Evolutionary conservation across 2,888 invertebrate species (phyloP).

Genomic region (Heliconius ethilla): DNA sequence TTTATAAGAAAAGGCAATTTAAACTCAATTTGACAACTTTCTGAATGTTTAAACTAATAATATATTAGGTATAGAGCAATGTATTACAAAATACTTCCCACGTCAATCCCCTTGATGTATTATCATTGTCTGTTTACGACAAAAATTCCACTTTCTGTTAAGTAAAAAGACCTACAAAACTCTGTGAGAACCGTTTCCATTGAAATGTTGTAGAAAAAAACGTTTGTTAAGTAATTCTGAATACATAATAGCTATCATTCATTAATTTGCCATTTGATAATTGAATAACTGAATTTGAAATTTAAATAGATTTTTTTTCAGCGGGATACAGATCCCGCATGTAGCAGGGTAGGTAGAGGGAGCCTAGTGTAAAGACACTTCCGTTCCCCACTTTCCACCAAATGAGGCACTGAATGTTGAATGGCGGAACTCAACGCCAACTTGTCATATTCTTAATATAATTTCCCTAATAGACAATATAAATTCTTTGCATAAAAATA

Average conservation of each 20-base stretch:
- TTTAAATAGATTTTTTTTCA: no score
- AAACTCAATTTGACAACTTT: slow-evolving; percentile 8
- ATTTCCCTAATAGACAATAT: no score
- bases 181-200: slow-evolving; percentile 30
- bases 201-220: slow-evolving; percentile 26
- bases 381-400: no score
- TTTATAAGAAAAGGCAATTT: slow-evolving; percentile 10
- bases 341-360: no score
- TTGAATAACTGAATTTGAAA: slow-evolving; percentile 13
- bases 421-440: no score
- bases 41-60: slow-evolving; percentile 1
- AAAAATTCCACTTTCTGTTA: slow-evolving; percentile 14
- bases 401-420: no score
- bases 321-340: no score
- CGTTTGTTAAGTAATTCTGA: slow-evolving; percentile 31
- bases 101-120: slow-evolving; percentile 18
- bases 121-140: slow-evolving; percentile 3
- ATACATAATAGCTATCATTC: slow-evolving; percentile 25
- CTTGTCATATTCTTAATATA: no score
- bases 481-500: no score
- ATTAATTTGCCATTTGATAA: slow-evolving; percentile 17
- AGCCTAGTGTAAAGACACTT: no score
- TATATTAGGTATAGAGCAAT: slow-evolving; percentile 29
- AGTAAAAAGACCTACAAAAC: slow-evolving; percentile 24
- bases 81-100: slow-evolving; percentile 35